These are phyloP conservation scores for Drosophila kepulauana DNA, from an alignment of 1,140 invertebrate genomes.

Conservation along the genomic window DNA sequence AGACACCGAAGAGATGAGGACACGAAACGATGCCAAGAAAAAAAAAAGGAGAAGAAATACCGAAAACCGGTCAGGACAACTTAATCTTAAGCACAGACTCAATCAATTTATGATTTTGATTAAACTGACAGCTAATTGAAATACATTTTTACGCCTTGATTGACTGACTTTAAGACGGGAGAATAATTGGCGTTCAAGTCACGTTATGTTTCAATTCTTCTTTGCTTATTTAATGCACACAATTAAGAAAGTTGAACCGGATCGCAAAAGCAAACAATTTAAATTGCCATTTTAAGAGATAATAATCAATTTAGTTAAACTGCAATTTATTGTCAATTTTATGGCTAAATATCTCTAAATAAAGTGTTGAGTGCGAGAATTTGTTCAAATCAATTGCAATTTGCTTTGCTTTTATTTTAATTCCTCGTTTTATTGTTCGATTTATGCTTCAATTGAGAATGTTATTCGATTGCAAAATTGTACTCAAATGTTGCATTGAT, in stretches of 20 bases:
- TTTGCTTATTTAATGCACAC: background rate
- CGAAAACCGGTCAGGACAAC: slow-evolving; percentile 64
- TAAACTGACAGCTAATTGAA: slow-evolving; percentile 74
- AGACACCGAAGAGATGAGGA: slow-evolving; percentile 36
- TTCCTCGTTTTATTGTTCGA: background rate
- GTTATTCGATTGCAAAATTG: background rate
- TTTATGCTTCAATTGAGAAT: background rate
- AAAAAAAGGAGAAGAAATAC: background rate
- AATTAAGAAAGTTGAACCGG: slow-evolving; percentile 1
- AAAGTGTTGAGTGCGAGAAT: background rate
- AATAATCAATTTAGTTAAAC: slow-evolving; percentile 1
- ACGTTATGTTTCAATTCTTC: slow-evolving; percentile 41
- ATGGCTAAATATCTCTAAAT: background rate
- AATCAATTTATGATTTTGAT: slow-evolving; percentile 73
- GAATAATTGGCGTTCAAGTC: slow-evolving; percentile 25
- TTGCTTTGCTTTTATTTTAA: background rate
- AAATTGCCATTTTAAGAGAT: background rate
- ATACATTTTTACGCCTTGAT: slow-evolving; percentile 52
- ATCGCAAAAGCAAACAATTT: slow-evolving; percentile 11
- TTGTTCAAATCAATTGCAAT: background rate
- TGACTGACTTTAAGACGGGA: slow-evolving; percentile 8
- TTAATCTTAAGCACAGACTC: slow-evolving; percentile 60
- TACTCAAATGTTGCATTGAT: background rate
- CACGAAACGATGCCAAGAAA: background rate
- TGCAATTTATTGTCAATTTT: too few relatives aligned